Base-by-base conservation (phyloP, 2,113 vertebrate species). In the Cyprinodon variegatus region DNA sequence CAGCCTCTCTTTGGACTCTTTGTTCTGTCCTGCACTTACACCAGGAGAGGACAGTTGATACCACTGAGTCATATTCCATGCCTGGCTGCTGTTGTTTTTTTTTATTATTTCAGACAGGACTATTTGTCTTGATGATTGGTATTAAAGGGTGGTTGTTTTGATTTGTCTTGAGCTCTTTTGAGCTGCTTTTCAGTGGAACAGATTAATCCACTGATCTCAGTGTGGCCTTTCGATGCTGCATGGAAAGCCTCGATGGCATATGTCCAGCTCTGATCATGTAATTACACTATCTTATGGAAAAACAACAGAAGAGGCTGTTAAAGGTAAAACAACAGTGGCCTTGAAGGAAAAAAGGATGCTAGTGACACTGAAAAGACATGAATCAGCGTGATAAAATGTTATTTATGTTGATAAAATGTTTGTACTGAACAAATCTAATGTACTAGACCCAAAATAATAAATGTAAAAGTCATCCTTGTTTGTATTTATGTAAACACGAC, bases 331-430 rank as follows among this genome's bases (percentile, higher is more conserved):
- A 81, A 65, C 67, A 81, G 79, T 67, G 79, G 81, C 89, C 82
- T 88, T 86, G 20, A 48, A 61, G 7, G 68, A 50, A 65, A 45
- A 29, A 53, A 72, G 17, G 73, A 63, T n/a, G 15, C 14, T 50
- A 37, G 61, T 20, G 17, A 71, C 60, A 36, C 50, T 40, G 70
- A 77, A 57, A 3, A 71, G 17, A 74, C 13, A 3, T 4, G 1
- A n/a, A 80, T 81, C 71, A 73, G 15, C 7, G 13, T 39, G 69
- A 50, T 70, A 1, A 69, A 86, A 80, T 71, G 64, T 65, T 82
- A 88, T 88, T 91, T 89, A 85, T 90, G 84, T 74, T 3, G 20
- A 75, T 83, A 0, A 75, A 43, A 9, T 5, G 72, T 75, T 82
- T 86, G 36, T 70, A 53, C 60, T 86, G 77, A 73, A 59, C n/a